Percentiles rank a stretch among this genome's conserved stretches.
These are phyloP conservation scores for Callospermophilus lateralis DNA, from an alignment of 2,113 vertebrate genomes.

Conservation along the genomic window DNA sequence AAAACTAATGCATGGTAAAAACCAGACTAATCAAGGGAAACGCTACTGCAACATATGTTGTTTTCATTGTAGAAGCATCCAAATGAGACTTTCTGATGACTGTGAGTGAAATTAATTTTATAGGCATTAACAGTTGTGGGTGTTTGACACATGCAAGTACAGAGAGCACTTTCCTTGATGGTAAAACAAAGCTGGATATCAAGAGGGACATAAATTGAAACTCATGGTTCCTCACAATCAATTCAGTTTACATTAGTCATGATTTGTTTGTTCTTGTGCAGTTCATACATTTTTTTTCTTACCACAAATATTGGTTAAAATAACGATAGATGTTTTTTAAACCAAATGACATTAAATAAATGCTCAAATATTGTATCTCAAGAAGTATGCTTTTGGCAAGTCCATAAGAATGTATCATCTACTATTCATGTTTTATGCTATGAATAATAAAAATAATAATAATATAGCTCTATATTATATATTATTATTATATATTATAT, in stretches of 20 bases:
- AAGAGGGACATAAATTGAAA: constrained; percentile 13
- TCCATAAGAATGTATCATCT: background rate
- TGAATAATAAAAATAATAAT: background rate
- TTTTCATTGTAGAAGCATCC: constrained; percentile 75
- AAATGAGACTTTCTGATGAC: constrained; percentile 65
- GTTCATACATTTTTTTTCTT: background rate
- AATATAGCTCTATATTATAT: no score
- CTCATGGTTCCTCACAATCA: background rate
- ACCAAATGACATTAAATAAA: background rate
- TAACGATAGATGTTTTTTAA: background rate
- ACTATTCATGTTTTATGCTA: background rate
- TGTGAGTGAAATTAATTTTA: constrained; percentile 74
- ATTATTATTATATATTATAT: no score
- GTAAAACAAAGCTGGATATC: background rate
- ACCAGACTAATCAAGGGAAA: constrained; percentile 65
- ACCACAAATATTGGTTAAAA: background rate
- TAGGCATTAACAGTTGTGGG: constrained; percentile 65
- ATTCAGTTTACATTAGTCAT: background rate
- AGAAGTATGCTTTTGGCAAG: background rate
- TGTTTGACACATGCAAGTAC: background rate
- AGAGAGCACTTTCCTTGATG: constrained; percentile 41
- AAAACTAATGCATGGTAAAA: constrained; percentile 4
- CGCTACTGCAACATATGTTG: constrained; percentile 61
- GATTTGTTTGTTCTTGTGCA: background rate
- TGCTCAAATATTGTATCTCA: background rate